These are phyloP conservation scores for Lates japonicus DNA, from an alignment of 2,797 vertebrate genomes.

Conservation along the genomic window DNA sequence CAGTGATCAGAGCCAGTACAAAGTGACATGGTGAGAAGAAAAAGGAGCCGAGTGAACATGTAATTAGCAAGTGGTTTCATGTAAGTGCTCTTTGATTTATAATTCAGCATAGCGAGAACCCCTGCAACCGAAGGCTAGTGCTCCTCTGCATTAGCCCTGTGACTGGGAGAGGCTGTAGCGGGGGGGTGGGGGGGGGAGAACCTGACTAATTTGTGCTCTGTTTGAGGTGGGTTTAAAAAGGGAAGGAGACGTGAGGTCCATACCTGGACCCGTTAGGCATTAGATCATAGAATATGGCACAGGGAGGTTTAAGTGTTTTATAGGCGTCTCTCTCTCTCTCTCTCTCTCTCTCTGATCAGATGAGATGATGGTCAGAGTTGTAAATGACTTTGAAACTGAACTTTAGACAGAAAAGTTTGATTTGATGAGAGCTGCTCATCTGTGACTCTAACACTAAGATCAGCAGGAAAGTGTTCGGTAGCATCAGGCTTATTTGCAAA, in stretches of 20 bases:
- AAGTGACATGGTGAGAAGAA: slow-evolving; percentile 76
- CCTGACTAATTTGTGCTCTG: slow-evolving; percentile 69
- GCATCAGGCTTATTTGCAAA: slow-evolving; percentile 16
- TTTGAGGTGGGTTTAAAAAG: slow-evolving; percentile 76
- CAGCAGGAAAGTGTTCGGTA: slow-evolving; percentile 1
- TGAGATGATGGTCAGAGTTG: slow-evolving; percentile 43
- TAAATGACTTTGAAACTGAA: slow-evolving; percentile 53
- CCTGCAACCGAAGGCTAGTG: slow-evolving; percentile 76
- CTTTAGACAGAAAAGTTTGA: slow-evolving; percentile 49
- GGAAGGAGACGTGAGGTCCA: slow-evolving; percentile 73
- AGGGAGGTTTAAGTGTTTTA: slow-evolving; percentile 30
- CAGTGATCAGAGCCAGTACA: slow-evolving; percentile 65
- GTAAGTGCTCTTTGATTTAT: slow-evolving; percentile 87
- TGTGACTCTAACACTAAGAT: slow-evolving; percentile 28
- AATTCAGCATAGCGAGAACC: slow-evolving; percentile 82
- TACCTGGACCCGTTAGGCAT: slow-evolving; percentile 56
- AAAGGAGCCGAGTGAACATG: slow-evolving; percentile 65
- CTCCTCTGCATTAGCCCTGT: slow-evolving; percentile 79
- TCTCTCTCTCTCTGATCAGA: slow-evolving; percentile 29
- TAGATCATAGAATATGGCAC: slow-evolving; percentile 51
- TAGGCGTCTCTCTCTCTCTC: slow-evolving; percentile 12
- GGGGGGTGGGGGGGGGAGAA: slow-evolving; percentile 28
- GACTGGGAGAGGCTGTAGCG: slow-evolving; percentile 69
- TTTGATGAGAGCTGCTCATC: slow-evolving; percentile 47
- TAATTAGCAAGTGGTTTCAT: slow-evolving; percentile 85